Evolutionary conservation across 1,140 invertebrate species (phyloP).

Genomic region (Goniozus legneri): DNA sequence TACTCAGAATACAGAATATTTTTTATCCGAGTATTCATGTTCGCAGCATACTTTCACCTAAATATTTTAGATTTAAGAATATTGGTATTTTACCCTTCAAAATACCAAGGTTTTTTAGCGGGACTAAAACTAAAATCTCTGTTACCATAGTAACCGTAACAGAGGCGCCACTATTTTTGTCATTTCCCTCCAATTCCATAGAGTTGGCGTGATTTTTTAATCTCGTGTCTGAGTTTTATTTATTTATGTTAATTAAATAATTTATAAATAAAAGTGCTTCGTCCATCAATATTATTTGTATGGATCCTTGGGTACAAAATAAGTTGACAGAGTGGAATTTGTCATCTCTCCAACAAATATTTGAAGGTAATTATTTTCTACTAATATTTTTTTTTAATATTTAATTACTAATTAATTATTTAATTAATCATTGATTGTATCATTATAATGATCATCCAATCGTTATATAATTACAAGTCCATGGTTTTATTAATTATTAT

Average conservation of each 20-base stretch:
- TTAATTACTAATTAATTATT: not conserved
- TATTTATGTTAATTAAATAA: not conserved
- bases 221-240: not conserved
- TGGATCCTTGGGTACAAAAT: no score
- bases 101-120: no score
- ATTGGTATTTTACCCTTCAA: no score
- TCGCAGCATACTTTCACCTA: no score
- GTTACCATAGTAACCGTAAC: not conserved
- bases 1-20: no score
- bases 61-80: no score
- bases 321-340: not conserved
- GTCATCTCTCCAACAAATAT: not conserved
- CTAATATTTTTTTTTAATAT: not conserved
- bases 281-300: not conserved
- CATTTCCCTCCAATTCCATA: not conserved
- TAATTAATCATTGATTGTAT: not conserved
- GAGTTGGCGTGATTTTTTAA: not conserved
- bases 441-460: not conserved
- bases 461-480: no score
- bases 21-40: no score
- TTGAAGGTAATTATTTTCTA: no score
- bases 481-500: no score
- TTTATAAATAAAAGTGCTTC: not conserved
- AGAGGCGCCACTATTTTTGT: not conserved
- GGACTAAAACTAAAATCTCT: not conserved